Base-by-base conservation (phyloP, 2,888 invertebrate species). In the Digitonthophagus gazella region DNA sequence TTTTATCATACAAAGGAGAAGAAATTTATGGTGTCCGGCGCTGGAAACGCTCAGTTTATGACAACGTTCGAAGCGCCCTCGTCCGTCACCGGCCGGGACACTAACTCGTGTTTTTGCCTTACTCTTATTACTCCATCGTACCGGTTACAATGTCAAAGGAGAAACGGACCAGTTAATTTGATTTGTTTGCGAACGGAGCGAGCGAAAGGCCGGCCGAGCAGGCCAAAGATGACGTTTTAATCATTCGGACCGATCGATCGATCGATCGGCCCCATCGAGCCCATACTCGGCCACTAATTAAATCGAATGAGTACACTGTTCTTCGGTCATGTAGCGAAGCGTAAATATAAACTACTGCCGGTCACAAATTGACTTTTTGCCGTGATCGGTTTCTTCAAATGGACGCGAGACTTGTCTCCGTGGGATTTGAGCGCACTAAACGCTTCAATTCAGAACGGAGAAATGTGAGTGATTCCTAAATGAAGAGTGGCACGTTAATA, bases 101-200 rank as follows among this genome's bases (percentile, higher is more conserved):
- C 69, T 75, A 75, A 76, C 74, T 76, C 73, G 72, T 72, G 74
- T 75, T 75, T 77, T 76, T 76, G 75, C 69, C 71, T 66, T 66
- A 70, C 70, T 69, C 71, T 75, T 75, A 76, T 74, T 75, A 74
- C 74, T 73, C 71, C 72, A 72, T 71, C 72, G 68, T 71, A 73
- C 73, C 71, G 69, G 71, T 72, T 68, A 69, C 72, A 68, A 20
- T 69, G 69, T 61, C 69, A 74, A 72, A 72, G 73, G 73, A 73
- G 74, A 74, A 73, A 74, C 73, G 70, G 69, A 73, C 75, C 74
- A 75, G 75, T 74, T 75, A 75, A 76, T 71, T 75, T 76, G 75
- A 76, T 76, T 77, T 77, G 75, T 75, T 76, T 75, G 75, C 69
- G 73, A 76, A 73, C 74, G 66, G 8, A 58, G n/a, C 58, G 6